These are phyloP conservation scores for human DNA, from an alignment of 2,113 vertebrate genomes.

Conservation along the genomic window DNA sequence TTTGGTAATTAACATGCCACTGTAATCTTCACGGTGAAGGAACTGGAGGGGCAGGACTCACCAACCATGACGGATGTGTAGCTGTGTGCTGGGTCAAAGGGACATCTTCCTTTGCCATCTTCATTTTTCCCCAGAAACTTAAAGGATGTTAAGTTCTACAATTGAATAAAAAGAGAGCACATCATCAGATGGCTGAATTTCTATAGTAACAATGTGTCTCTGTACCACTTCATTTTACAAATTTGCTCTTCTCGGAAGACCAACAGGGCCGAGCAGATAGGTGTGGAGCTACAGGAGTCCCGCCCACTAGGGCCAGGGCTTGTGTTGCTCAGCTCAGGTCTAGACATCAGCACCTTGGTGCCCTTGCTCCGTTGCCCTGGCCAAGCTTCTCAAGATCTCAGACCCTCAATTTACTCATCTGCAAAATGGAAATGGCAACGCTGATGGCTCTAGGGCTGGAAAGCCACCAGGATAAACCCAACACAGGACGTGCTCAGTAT, in stretches of 20 bases:
- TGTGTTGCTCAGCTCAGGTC: background rate
- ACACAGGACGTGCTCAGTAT: fast-evolving
- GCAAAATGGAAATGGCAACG: fast-evolving
- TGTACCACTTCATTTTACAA: background rate
- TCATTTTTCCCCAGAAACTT: conserved; percentile 87
- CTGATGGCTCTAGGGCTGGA: fast-evolving
- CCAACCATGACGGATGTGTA: conserved; percentile 98
- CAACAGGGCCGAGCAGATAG: fast-evolving
- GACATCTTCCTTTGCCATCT: conserved; percentile 95
- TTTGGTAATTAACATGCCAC: background rate
- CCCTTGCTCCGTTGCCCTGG: background rate
- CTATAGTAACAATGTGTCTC: fast-evolving
- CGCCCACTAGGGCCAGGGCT: fast-evolving
- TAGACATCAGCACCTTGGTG: fast-evolving
- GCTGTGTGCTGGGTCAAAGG: conserved; percentile 96
- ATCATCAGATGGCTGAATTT: background rate
- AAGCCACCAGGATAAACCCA: background rate
- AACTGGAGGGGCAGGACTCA: conserved; percentile 84
- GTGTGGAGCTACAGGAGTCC: fast-evolving
- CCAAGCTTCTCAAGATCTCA: background rate
- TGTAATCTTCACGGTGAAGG: fast-evolving
- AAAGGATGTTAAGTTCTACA: conserved; percentile 87
- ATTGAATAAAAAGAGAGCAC: background rate
- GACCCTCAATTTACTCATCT: background rate
- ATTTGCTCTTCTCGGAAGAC: fast-evolving